Percentiles rank a stretch among this genome's conserved stretches.
Evolutionary conservation across 2,888 invertebrate species (phyloP).

Genomic region (Eustalomyia histrio): DNA sequence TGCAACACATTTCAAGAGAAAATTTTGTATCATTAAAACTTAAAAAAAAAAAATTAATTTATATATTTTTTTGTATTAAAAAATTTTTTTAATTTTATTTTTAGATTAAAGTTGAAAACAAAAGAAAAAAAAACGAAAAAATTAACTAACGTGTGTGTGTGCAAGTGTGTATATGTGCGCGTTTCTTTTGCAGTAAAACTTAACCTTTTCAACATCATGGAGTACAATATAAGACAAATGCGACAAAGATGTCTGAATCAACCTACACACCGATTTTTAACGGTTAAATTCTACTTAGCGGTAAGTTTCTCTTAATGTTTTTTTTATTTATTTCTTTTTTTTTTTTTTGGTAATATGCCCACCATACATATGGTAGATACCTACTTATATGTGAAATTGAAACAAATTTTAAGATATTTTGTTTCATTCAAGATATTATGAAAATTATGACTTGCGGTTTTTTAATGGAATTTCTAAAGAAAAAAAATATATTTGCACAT

Average conservation of each 20-base stretch:
- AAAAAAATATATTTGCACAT: conserved; percentile 30
- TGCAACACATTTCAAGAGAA: conserved; percentile 32
- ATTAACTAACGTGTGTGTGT: conserved; percentile 1
- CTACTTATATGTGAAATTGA: conserved; percentile 7
- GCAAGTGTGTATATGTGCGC: background rate
- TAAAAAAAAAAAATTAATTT: conserved; percentile 12
- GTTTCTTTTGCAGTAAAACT: conserved; percentile 26
- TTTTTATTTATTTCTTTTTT: background rate
- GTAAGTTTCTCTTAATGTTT: conserved; percentile 56
- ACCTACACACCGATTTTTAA: conserved; percentile 53
- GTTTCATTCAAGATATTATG: conserved; percentile 3
- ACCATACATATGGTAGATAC: background rate
- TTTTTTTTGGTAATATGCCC: background rate
- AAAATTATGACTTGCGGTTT: conserved; percentile 32
- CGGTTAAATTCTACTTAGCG: conserved; percentile 63
- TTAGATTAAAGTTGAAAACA: background rate
- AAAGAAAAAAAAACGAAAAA: background rate
- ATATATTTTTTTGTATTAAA: conserved; percentile 4
- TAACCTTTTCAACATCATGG: conserved; percentile 42
- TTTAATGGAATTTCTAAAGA: conserved; percentile 1
- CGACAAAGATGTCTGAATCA: conserved; percentile 50
- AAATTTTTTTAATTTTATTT: conserved; percentile 2
- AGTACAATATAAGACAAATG: conserved; percentile 53
- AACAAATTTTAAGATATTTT: conserved; percentile 27
- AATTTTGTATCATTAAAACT: background rate